phyloP scores from a whole-genome alignment of 2,113 vertebrate genomes.

The Drymodes brunneopygia region DNA sequence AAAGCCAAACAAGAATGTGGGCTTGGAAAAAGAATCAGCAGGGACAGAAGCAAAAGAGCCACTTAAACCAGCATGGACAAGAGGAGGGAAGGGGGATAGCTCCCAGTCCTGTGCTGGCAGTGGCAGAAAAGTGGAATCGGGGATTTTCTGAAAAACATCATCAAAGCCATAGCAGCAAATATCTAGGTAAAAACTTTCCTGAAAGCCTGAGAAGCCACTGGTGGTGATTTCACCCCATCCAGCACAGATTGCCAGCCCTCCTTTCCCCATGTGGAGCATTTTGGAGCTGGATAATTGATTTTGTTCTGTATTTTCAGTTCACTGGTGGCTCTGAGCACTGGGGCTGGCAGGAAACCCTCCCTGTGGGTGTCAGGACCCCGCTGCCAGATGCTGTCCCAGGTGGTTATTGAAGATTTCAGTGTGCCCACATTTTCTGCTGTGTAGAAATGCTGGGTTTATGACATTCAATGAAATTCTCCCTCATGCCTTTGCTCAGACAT shows the following conservation, averaged over 20 bases:
- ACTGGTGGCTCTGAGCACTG: fast-evolving
- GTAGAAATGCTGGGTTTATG: neutral
- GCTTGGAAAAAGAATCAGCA: neutral
- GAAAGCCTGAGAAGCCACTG: neutral
- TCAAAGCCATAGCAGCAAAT: neutral
- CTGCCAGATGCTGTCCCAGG: neutral
- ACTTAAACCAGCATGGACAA: neutral
- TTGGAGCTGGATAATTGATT: neutral
- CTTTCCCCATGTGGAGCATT: neutral
- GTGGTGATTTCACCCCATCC: neutral
- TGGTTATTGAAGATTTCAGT: neutral
- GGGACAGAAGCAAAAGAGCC: neutral
- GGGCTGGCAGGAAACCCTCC: neutral
- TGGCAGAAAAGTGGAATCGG: neutral
- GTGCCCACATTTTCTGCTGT: neutral
- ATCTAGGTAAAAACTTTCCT: neutral
- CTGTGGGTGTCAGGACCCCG: neutral
- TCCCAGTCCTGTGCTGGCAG: neutral
- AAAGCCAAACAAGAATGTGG: neutral
- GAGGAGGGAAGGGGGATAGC: neutral
- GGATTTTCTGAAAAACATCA: neutral
- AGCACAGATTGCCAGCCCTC: neutral
- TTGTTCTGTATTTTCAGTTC: neutral
- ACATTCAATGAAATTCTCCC: neutral
- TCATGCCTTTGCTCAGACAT: neutral